Conservation (phyloP, 2,113 vertebrate species). For the Otus sunia region DNA sequence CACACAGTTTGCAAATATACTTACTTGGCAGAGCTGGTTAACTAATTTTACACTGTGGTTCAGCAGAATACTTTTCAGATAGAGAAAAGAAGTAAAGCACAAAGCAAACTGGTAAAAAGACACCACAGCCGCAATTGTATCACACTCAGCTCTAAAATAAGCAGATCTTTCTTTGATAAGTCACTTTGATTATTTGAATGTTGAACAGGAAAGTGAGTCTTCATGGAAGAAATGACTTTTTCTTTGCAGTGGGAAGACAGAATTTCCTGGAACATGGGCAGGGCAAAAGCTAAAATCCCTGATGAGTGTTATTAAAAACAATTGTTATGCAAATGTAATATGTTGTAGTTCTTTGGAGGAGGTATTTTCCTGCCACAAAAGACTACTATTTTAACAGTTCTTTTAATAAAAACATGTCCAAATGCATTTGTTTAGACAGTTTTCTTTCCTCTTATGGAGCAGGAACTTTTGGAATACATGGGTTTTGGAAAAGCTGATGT, state of each 20-base stretch:
- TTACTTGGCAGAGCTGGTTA: background rate
- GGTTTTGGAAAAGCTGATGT: background rate
- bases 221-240: background rate
- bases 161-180: background rate
- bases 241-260: background rate
- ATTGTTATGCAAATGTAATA: slow-evolving; percentile 22
- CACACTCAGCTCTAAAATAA: background rate
- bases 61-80: background rate
- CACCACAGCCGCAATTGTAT: background rate
- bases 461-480: background rate
- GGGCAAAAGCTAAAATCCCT: background rate
- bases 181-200: background rate
- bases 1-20: background rate
- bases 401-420: background rate
- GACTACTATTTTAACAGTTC: background rate
- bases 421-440: background rate
- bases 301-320: background rate
- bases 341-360: background rate
- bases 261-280: slow-evolving; percentile 2
- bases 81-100: background rate
- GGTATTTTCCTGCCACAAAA: background rate
- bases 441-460: background rate
- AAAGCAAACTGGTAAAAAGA: background rate
- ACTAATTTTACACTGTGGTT: background rate
- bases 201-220: background rate